A percentile compares a stretch with the other conserved stretches of the same genome.
Evolutionary conservation across 2,113 vertebrate species (phyloP).

Genomic region (Sylvia atricapilla): DNA sequence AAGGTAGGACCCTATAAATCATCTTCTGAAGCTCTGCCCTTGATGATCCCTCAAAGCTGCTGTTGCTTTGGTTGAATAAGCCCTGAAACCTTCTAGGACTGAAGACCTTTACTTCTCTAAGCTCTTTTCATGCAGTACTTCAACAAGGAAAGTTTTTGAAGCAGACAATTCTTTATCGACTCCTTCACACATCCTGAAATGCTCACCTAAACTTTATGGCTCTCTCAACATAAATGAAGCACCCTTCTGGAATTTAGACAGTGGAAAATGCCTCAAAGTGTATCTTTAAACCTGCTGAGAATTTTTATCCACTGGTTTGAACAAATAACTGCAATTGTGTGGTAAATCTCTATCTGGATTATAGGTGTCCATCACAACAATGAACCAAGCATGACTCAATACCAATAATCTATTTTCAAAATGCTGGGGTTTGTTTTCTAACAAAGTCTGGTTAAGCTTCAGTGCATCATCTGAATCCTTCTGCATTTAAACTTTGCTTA

Average conservation of each 20-base stretch:
- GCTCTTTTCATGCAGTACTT: background rate
- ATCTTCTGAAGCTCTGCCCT: background rate
- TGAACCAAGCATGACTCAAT: background rate
- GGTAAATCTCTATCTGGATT: background rate
- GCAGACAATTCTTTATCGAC: background rate
- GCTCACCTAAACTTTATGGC: background rate
- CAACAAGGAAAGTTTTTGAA: constrained; percentile 29
- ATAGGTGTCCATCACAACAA: background rate
- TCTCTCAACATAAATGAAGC: background rate
- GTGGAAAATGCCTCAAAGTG: background rate
- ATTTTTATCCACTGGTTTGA: background rate
- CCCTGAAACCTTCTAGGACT: constrained; percentile 9
- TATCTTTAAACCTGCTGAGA: background rate
- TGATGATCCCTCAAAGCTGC: constrained; percentile 18
- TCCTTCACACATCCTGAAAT: background rate
- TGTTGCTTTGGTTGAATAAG: background rate
- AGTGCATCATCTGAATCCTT: background rate
- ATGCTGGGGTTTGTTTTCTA: background rate
- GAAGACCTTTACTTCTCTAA: background rate
- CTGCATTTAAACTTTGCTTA: background rate
- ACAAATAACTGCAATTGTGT: background rate
- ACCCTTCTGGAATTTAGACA: background rate
- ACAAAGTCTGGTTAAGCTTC: background rate
- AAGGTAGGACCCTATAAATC: background rate
- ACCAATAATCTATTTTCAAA: background rate